Conservation (phyloP, 1,140 invertebrate species). For the Drosophila kikkawai region DNA sequence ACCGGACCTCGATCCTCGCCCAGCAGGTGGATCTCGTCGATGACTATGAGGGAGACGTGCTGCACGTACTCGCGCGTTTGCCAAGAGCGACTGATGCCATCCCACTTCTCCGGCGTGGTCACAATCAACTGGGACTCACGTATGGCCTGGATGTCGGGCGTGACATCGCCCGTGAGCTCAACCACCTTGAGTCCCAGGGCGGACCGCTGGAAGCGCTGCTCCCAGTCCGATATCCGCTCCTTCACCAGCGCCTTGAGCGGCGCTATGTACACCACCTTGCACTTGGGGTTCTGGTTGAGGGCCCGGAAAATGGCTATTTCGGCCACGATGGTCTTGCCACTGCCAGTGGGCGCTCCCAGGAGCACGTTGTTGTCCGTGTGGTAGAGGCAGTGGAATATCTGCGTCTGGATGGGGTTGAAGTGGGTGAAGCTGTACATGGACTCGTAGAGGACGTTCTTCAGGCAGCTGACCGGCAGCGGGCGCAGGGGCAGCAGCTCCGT, state of each 20-base stretch:
- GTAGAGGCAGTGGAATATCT: slow-evolving; percentile 98
- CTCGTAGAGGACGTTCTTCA: slow-evolving; percentile 92
- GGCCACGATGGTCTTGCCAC: slow-evolving; percentile 99
- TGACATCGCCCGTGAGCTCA: slow-evolving; percentile 98
- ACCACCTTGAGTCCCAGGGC: slow-evolving; percentile 94
- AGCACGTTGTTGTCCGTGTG: slow-evolving; percentile 98
- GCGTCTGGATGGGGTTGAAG: slow-evolving; percentile 99
- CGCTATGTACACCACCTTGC: slow-evolving; percentile 99
- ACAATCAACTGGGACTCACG: slow-evolving; percentile 95
- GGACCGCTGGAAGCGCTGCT: slow-evolving; percentile 91
- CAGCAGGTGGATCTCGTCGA: slow-evolving; percentile 99
- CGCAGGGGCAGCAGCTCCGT: slow-evolving; percentile 97
- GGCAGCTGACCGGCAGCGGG: slow-evolving; percentile 93
- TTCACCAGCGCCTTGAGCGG: slow-evolving; percentile 98
- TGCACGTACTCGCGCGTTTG: slow-evolving; percentile 98
- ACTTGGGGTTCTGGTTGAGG: slow-evolving; percentile 92
- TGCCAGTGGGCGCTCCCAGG: slow-evolving; percentile 98
- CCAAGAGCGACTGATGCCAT: slow-evolving; percentile 98
- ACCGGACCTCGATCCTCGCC: slow-evolving; percentile 95
- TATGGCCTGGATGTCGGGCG: slow-evolving; percentile 96
- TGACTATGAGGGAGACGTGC: slow-evolving; percentile 96
- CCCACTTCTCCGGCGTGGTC: slow-evolving; percentile 99
- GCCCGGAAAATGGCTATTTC: slow-evolving; percentile 98
- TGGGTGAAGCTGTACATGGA: slow-evolving; percentile 96
- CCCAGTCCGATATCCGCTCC: slow-evolving; percentile 99